Conservation (phyloP, 2,113 vertebrate genomes). For the Notothenia coriiceps region DNA sequence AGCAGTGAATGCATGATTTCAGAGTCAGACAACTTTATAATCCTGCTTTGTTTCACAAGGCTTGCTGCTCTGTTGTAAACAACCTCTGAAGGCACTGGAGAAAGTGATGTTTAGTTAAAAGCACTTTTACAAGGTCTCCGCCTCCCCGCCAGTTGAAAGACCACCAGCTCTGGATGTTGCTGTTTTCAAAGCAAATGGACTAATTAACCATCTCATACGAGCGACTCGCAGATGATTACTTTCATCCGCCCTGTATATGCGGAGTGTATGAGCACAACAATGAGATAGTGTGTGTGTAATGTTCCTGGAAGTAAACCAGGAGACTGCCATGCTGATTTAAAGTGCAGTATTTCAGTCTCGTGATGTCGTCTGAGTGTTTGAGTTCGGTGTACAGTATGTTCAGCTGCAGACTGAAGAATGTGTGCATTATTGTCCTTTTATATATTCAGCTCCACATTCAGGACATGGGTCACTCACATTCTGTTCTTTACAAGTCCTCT, state of each 20-base stretch:
- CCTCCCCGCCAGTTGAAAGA: constrained; percentile 63
- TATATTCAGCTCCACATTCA: constrained; percentile 31
- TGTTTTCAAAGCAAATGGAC: constrained; percentile 59
- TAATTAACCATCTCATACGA: constrained; percentile 73
- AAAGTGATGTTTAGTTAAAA: constrained; percentile 76
- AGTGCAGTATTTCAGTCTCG: constrained; percentile 19
- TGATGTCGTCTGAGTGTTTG: constrained; percentile 1
- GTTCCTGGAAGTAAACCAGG: constrained; percentile 47
- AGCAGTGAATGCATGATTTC: constrained; percentile 9
- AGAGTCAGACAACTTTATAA: constrained; percentile 49
- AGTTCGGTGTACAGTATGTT: background rate
- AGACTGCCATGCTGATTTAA: constrained; percentile 39
- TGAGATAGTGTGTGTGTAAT: constrained; percentile 51
- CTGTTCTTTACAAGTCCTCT: constrained; percentile 40
- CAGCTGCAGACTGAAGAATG: constrained; percentile 29
- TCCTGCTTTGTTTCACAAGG: constrained; percentile 42
- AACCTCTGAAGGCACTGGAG: constrained; percentile 56
- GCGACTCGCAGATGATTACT: constrained; percentile 68
- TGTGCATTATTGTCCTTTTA: constrained; percentile 9
- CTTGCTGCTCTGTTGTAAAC: constrained; percentile 60
- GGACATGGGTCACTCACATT: constrained; percentile 30
- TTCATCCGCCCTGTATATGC: constrained; percentile 67
- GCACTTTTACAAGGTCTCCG: constrained; percentile 72
- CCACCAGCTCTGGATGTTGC: constrained; percentile 60
- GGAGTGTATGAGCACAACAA: constrained; percentile 48